These are phyloP conservation scores for Microcaecilia unicolor DNA, from an alignment of 2,797 vertebrate genomes.

Conservation along the genomic window DNA sequence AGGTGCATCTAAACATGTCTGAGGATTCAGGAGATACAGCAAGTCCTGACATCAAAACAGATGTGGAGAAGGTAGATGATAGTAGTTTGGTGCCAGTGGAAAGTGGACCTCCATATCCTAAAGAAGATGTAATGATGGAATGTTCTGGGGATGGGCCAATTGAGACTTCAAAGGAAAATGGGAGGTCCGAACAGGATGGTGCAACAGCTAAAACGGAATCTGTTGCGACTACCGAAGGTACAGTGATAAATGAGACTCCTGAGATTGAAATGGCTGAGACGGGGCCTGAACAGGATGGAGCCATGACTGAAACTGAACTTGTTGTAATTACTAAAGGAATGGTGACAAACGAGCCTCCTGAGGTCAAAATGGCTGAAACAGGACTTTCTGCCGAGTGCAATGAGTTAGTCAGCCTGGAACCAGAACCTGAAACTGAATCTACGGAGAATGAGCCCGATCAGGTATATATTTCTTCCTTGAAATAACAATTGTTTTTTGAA, in stretches of 20 bases:
- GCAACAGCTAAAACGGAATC: not conserved
- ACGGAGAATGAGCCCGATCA: slow-evolving; percentile 23
- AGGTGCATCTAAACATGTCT: slow-evolving; percentile 53
- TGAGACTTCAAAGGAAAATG: slow-evolving; percentile 2
- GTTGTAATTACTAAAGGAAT: slow-evolving; percentile 14
- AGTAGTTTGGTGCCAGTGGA: slow-evolving; percentile 4
- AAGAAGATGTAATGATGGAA: not conserved
- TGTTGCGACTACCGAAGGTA: slow-evolving; percentile 13
- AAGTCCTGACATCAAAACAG: slow-evolving; percentile 19
- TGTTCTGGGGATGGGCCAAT: slow-evolving; percentile 3
- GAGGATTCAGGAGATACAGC: slow-evolving; percentile 14
- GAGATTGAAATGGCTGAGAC: no score
- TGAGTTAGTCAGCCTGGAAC: slow-evolving; percentile 81
- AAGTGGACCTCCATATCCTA: not conserved
- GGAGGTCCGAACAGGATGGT: not conserved
- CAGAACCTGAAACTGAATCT: slow-evolving; percentile 33
- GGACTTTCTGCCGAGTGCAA: slow-evolving; percentile 63
- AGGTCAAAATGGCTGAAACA: no score
- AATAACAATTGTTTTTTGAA: no score
- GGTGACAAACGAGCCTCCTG: not conserved
- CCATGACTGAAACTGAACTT: not conserved
- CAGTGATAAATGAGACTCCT: not conserved
- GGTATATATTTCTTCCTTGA: slow-evolving; percentile 41
- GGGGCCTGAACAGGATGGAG: not conserved
- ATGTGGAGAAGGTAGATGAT: slow-evolving; percentile 10